phyloP scores from a whole-genome alignment of 2,888 invertebrate genomes.

The Bembecia ichneumoniformis region DNA sequence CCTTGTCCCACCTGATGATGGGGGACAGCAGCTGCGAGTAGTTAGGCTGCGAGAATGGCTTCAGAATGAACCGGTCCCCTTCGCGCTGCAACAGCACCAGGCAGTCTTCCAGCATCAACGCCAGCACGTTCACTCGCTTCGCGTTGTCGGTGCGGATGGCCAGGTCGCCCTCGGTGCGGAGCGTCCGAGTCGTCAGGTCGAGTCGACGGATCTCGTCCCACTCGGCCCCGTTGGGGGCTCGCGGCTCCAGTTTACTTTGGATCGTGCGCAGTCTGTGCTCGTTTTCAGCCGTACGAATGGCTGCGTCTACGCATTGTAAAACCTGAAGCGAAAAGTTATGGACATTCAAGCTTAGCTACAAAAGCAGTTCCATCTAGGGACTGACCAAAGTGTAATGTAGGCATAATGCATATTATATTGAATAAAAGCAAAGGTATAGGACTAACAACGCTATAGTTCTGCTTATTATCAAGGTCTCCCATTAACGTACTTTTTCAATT shows the following conservation, averaged over 20 bases:
- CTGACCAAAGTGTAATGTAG: no score
- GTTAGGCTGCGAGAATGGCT: conserved; percentile 47
- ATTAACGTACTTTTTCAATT: no score
- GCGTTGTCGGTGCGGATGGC: conserved; percentile 43
- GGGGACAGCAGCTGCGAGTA: conserved; percentile 47
- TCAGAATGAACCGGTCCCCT: conserved; percentile 53
- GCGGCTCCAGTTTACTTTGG: conserved; percentile 54
- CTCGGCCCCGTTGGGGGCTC: conserved; percentile 20
- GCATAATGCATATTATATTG: no score
- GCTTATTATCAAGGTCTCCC: no score
- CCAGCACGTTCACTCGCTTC: conserved; percentile 52
- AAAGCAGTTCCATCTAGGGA: no score
- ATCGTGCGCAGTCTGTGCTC: conserved; percentile 54
- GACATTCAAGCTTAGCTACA: no score
- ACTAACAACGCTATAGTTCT: no score
- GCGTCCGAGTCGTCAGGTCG: conserved; percentile 35
- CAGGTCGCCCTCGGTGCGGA: conserved; percentile 49
- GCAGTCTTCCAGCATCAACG: conserved; percentile 53
- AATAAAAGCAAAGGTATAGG: no score
- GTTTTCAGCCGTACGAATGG: conserved; percentile 59
- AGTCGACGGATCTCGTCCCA: conserved; percentile 48
- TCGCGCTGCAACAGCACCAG: conserved; percentile 59
- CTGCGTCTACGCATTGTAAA: conserved; percentile 55
- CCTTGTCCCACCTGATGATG: conserved; percentile 61
- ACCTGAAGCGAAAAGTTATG: conserved; percentile 17